These are phyloP conservation scores for Hydrocynus forskahlii DNA, from an alignment of 2,797 vertebrate genomes.

Conservation along the genomic window DNA sequence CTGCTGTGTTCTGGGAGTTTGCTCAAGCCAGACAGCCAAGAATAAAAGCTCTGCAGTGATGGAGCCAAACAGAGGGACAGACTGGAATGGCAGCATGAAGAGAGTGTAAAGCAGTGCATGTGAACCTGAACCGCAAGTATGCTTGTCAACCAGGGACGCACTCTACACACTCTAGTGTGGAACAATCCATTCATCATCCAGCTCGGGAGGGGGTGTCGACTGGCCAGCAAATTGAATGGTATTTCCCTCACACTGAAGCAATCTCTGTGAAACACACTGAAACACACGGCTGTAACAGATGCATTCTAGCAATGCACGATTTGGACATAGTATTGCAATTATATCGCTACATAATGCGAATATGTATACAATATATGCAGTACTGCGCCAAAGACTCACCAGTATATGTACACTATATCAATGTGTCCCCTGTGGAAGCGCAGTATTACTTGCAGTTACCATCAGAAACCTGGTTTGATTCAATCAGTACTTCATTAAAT, in stretches of 20 bases:
- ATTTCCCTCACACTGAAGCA: slow-evolving; percentile 39
- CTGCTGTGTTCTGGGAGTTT: slow-evolving; percentile 27
- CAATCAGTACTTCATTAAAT: no score
- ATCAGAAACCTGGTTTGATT: no score
- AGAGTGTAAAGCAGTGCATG: background rate
- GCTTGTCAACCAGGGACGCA: slow-evolving; percentile 16
- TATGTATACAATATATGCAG: no score
- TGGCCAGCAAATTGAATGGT: slow-evolving; percentile 40
- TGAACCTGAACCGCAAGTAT: slow-evolving; percentile 12
- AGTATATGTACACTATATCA: no score
- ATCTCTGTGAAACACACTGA: slow-evolving; percentile 16
- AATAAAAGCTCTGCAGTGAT: slow-evolving; percentile 12
- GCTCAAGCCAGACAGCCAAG: slow-evolving; percentile 17
- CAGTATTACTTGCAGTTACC: no score
- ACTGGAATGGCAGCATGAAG: slow-evolving; percentile 4
- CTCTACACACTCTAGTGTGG: slow-evolving; percentile 36
- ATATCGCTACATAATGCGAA: background rate
- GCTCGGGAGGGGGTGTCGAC: slow-evolving; percentile 25
- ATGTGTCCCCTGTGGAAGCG: no score
- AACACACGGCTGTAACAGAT: slow-evolving; percentile 19
- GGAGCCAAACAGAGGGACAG: slow-evolving; percentile 19
- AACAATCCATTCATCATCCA: slow-evolving; percentile 41
- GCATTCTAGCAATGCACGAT: background rate
- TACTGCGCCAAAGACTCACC: no score
- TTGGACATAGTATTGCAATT: background rate